phyloP scores from a whole-genome alignment of 2,797 vertebrate species.

The Schizopygopsis malacanthus region DNA sequence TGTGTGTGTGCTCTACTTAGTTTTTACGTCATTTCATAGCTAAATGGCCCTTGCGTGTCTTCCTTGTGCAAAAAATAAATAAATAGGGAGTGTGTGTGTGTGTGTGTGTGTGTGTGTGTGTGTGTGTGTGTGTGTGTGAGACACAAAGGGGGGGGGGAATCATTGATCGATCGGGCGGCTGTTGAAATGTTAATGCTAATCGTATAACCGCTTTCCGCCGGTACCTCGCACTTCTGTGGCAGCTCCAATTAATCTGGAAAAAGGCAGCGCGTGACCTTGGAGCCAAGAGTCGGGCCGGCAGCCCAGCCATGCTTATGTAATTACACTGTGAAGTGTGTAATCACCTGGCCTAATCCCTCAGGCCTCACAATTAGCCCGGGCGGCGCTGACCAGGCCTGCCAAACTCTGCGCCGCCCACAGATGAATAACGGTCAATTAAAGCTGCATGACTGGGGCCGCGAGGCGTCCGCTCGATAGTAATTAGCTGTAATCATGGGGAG shows the following conservation, averaged over 20 bases:
- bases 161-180: conserved; percentile 87
- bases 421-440: conserved; percentile 98
- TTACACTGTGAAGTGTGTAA: conserved; percentile 98
- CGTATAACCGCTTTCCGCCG: conserved; percentile 90
- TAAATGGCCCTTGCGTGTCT: too few species aligned
- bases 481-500: conserved; percentile 95
- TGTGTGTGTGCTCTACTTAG: too few species aligned
- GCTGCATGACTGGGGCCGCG: conserved; percentile 89
- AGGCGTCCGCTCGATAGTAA: conserved; percentile 93
- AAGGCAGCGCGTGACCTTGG: conserved; percentile 90
- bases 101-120: not conserved
- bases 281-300: conserved; percentile 85
- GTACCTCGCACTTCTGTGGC: conserved; percentile 90
- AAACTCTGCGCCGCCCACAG: conserved; percentile 83
- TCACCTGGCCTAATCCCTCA: conserved; percentile 96
- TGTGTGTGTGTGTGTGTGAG: conserved; percentile 19
- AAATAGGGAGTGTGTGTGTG: too few species aligned
- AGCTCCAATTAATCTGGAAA: conserved; percentile 98
- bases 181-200: conserved; percentile 96
- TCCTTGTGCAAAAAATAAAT: too few species aligned
- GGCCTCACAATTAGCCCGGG: conserved; percentile 93
- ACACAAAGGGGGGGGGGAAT: conserved; percentile 44
- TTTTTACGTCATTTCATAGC: too few species aligned
- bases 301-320: conserved; percentile 96
- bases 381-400: conserved; percentile 82